Percentiles rank a stretch among this genome's conserved stretches.
phyloP scores from a whole-genome alignment of 2,888 invertebrate genomes.

The Epinotia nisella region DNA sequence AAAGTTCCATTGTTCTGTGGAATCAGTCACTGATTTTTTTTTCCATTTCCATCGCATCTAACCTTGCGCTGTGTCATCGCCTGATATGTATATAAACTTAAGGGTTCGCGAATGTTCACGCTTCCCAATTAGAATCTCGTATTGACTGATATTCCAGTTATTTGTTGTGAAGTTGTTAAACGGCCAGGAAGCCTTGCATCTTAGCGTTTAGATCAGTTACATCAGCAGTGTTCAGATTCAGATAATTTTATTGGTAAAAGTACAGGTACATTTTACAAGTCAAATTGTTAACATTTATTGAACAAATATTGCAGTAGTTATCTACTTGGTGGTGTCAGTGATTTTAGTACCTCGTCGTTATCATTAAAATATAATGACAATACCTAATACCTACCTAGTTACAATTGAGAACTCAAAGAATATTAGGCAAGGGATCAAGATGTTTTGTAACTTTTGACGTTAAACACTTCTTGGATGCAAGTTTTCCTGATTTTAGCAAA shows the following conservation, averaged over 20 bases:
- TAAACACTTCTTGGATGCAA: not conserved
- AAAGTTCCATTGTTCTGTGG: not conserved
- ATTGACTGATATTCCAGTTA: conserved; percentile 17
- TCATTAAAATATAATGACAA: not conserved
- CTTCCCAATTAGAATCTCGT: conserved; percentile 18
- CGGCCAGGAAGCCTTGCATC: conserved; percentile 3
- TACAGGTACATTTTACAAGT: no score
- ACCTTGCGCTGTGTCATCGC: not conserved
- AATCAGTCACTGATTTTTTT: not conserved
- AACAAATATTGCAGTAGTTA: not conserved
- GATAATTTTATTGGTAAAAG: no score
- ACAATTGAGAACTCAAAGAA: not conserved
- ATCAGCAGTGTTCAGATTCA: no score
- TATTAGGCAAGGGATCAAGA: no score
- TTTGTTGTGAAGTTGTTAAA: not conserved
- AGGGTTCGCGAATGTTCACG: conserved; percentile 10
- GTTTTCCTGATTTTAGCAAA: not conserved
- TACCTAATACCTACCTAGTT: not conserved
- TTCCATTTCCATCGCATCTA: not conserved
- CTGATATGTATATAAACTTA: not conserved
- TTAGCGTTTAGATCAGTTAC: not conserved
- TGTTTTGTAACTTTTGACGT: not conserved
- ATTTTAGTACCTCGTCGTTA: not conserved
- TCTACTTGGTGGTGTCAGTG: not conserved
- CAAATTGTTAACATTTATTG: no score